These are phyloP conservation scores for Saguinus midas DNA, from an alignment of 2,113 vertebrate species.

Conservation along the genomic window DNA sequence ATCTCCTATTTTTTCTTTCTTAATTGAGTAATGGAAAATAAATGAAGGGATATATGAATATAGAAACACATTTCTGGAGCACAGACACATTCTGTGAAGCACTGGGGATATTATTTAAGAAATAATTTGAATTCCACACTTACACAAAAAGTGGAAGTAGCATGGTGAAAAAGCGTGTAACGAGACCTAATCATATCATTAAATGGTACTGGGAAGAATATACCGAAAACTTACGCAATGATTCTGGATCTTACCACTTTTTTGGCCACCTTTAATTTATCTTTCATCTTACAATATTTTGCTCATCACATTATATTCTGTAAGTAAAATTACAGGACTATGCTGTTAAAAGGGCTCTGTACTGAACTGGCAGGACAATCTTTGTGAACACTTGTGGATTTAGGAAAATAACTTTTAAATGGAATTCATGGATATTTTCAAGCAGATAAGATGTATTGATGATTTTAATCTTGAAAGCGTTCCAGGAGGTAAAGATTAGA, in stretches of 20 bases:
- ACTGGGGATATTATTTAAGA: background rate
- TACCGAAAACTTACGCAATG: background rate
- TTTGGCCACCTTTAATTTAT: background rate
- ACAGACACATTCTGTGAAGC: background rate
- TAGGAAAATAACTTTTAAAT: background rate
- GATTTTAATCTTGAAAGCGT: background rate
- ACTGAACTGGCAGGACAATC: background rate
- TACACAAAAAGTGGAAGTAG: background rate
- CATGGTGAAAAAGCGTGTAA: background rate
- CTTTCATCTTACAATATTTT: constrained; percentile 44
- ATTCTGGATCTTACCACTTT: background rate
- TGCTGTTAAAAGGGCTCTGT: background rate
- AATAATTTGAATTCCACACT: background rate
- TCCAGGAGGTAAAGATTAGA: background rate
- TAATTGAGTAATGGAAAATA: constrained; percentile 31
- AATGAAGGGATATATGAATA: background rate
- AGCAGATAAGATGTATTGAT: background rate
- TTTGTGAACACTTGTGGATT: background rate
- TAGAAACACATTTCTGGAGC: background rate
- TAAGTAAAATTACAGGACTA: background rate
- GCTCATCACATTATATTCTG: background rate
- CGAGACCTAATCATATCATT: background rate
- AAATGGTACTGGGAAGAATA: background rate
- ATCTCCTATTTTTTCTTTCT: background rate
- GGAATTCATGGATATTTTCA: background rate